These are phyloP conservation scores for Drosophila pseudotakahashii DNA, from an alignment of 2,888 invertebrate genomes.

Conservation along the genomic window DNA sequence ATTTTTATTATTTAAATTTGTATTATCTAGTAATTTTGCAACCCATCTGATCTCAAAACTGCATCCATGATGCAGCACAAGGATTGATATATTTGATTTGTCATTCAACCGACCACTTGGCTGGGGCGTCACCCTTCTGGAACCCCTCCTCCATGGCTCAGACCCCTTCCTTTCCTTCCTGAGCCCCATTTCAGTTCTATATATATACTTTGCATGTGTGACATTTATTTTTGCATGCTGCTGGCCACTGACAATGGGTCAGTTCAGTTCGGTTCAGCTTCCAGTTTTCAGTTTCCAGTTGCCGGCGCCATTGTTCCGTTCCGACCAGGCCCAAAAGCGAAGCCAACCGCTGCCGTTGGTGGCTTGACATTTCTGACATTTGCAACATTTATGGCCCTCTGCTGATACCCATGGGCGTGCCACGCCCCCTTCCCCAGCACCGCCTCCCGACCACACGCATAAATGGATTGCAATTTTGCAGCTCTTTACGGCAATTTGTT, in stretches of 20 bases:
- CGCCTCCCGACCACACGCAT: constrained; percentile 18
- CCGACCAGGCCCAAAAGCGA: constrained; percentile 49
- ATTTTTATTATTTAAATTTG: no score
- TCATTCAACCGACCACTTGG: constrained; percentile 23
- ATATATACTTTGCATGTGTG: constrained; percentile 77
- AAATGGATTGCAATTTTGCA: constrained; percentile 47
- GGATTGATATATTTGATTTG: constrained; percentile 21
- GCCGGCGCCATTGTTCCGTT: constrained; percentile 42
- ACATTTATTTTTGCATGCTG: constrained; percentile 67
- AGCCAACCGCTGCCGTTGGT: constrained; percentile 63
- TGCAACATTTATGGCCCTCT: constrained; percentile 79
- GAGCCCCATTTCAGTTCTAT: constrained; percentile 75
- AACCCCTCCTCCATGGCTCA: neutral
- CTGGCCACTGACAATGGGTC: constrained; percentile 49
- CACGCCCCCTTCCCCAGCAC: neutral
- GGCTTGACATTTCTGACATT: constrained; percentile 80
- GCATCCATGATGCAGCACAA: neutral
- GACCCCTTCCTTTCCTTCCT: constrained; percentile 3
- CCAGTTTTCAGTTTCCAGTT: constrained; percentile 13
- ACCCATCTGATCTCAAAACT: no score
- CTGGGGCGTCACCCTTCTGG: neutral
- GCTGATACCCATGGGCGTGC: constrained; percentile 47
- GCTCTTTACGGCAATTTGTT: constrained; percentile 52
- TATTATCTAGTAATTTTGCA: no score
- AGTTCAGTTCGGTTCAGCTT: constrained; percentile 21